Conservation (phyloP, 2,797 vertebrate genomes). For the Pitangus sulphuratus region DNA sequence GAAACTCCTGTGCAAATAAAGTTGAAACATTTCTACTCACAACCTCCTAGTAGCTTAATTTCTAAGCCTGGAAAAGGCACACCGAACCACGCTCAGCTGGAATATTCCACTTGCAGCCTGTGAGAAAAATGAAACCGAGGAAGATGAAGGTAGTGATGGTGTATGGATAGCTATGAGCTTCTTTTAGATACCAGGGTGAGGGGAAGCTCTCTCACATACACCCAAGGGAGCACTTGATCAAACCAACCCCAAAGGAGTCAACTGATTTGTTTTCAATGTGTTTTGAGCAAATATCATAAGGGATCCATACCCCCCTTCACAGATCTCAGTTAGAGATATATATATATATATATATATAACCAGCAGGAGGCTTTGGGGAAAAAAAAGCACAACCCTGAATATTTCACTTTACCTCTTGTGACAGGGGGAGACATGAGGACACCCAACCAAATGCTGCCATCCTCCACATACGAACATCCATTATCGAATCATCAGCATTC, state of each 20-base stretch:
- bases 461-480: not conserved
- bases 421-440: fast-evolving
- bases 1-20: not conserved
- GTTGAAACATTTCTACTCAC: not conserved
- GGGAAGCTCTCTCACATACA: not conserved
- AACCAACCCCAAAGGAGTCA: not conserved
- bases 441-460: fast-evolving
- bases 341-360: not conserved
- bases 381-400: not conserved
- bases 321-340: too few relatives aligned
- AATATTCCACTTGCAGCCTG: not conserved
- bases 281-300: not conserved
- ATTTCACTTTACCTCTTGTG: not conserved
- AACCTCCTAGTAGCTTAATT: not conserved
- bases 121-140: not conserved
- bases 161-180: not conserved
- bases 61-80: not conserved
- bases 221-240: not conserved
- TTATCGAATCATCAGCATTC: not conserved
- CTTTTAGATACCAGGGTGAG: not conserved
- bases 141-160: not conserved
- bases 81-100: not conserved
- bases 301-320: not conserved
- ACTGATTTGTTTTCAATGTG: not conserved
- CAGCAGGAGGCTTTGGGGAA: not conserved